These are phyloP conservation scores for Cetonia aurata DNA, from an alignment of 2,888 invertebrate species.

Conservation along the genomic window DNA sequence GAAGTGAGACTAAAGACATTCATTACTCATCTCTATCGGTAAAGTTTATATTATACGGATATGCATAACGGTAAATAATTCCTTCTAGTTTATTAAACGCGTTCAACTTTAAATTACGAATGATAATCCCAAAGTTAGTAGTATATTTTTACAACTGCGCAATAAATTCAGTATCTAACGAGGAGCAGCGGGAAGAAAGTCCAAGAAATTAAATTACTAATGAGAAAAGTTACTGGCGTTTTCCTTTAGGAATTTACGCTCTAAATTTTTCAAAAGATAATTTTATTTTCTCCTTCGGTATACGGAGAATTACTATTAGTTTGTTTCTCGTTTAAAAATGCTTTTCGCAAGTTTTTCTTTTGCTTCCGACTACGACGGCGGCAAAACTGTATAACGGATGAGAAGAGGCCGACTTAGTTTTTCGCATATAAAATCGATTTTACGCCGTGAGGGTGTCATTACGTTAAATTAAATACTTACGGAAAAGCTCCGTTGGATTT, in stretches of 20 bases:
- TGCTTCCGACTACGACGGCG: too few relatives aligned
- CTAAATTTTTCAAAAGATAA: slow-evolving; percentile 34
- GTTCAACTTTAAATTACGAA: slow-evolving; percentile 35
- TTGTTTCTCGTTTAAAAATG: slow-evolving; percentile 18
- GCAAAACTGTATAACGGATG: too few relatives aligned
- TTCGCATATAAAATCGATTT: too few relatives aligned
- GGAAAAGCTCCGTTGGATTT: too few relatives aligned
- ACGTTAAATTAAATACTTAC: too few relatives aligned
- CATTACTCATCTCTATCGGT: too few relatives aligned
- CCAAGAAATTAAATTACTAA: slow-evolving; percentile 40
- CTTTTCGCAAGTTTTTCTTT: not conserved
- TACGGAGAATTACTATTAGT: slow-evolving; percentile 28
- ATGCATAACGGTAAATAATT: too few relatives aligned
- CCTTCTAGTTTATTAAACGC: slow-evolving; percentile 12
- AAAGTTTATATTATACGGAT: too few relatives aligned
- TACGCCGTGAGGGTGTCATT: too few relatives aligned
- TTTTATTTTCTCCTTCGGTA: slow-evolving; percentile 30
- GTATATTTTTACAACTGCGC: slow-evolving; percentile 32
- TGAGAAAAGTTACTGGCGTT: slow-evolving; percentile 33
- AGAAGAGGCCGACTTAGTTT: too few relatives aligned
- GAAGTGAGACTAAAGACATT: too few relatives aligned
- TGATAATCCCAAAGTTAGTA: slow-evolving; percentile 30
- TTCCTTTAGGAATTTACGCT: slow-evolving; percentile 32
- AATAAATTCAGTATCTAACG: slow-evolving; percentile 33
- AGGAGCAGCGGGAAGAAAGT: slow-evolving; percentile 23